phyloP scores from a whole-genome alignment of 1,140 invertebrate genomes.

The Medauroidea extradentata region DNA sequence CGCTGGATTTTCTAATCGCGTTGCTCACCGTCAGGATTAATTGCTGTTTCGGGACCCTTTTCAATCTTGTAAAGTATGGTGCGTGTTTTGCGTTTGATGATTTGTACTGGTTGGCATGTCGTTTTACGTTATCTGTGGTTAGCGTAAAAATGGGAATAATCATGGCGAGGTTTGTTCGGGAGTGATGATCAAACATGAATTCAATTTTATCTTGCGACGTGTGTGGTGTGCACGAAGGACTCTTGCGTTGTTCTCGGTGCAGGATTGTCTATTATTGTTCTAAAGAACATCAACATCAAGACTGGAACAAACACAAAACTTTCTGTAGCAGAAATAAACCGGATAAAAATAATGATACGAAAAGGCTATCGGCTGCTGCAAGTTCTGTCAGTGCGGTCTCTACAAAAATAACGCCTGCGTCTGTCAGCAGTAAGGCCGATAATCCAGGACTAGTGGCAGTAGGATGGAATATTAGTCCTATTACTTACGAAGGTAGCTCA shows the following conservation, averaged over 20 bases:
- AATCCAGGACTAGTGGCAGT: neutral
- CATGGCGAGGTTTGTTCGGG: too few species aligned
- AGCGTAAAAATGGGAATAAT: too few species aligned
- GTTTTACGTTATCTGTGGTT: too few species aligned
- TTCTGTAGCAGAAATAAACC: conserved; percentile 6
- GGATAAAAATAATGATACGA: neutral
- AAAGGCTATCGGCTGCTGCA: neutral
- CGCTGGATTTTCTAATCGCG: too few species aligned
- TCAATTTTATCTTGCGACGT: conserved; percentile 48
- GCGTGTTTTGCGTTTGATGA: too few species aligned
- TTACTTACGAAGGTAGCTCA: conserved; percentile 61
- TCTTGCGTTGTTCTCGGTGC: conserved; percentile 69
- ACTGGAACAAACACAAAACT: conserved; percentile 70
- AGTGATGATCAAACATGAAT: too few species aligned
- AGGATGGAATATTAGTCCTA: conserved; percentile 28
- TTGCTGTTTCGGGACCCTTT: too few species aligned
- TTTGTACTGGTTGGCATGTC: too few species aligned
- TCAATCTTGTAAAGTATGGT: too few species aligned
- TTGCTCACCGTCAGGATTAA: too few species aligned
- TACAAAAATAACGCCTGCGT: neutral
- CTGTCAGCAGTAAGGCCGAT: neutral
- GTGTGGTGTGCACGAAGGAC: conserved; percentile 61
- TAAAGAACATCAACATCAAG: conserved; percentile 67
- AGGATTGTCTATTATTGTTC: conserved; percentile 69
- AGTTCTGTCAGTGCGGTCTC: neutral